Conservation (phyloP, 2,797 vertebrate genomes). For the Sebastes oblongus region DNA sequence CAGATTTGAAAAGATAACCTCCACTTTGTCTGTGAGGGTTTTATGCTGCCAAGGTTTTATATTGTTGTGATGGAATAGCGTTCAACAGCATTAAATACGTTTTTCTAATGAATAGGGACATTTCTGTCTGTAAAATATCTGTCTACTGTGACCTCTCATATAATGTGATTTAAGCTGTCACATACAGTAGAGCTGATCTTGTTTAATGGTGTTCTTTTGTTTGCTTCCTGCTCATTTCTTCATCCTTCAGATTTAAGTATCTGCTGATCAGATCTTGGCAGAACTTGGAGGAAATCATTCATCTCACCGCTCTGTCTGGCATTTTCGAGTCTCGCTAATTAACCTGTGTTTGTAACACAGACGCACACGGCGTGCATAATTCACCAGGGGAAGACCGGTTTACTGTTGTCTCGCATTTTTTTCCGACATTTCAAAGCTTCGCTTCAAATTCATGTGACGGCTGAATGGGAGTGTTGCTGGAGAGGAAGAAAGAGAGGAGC, state of each 20-base stretch:
- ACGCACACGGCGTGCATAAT: background rate
- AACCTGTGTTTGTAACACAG: slow-evolving; percentile 22
- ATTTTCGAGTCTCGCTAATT: slow-evolving; percentile 48
- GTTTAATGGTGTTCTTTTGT: slow-evolving; percentile 8
- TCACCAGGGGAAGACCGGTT: background rate
- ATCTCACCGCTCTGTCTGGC: slow-evolving; percentile 20
- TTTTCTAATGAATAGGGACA: background rate
- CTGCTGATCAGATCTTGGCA: slow-evolving; percentile 9
- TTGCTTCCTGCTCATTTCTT: slow-evolving; percentile 25
- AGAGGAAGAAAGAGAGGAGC: slow-evolving; percentile 13
- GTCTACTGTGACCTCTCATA: background rate
- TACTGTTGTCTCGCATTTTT: slow-evolving; percentile 10
- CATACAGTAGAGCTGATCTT: background rate
- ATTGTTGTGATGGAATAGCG: background rate
- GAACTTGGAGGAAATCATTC: slow-evolving; percentile 1
- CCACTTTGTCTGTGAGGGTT: background rate
- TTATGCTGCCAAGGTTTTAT: slow-evolving; percentile 11
- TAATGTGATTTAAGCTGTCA: background rate
- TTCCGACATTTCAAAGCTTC: slow-evolving; percentile 13
- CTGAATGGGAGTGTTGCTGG: slow-evolving; percentile 13
- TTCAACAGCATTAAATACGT: background rate
- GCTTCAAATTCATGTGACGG: slow-evolving; percentile 24
- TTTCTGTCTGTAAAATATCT: background rate
- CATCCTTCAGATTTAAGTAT: slow-evolving; percentile 6
- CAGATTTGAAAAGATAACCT: background rate